Evolutionary conservation across 2,888 invertebrate species (phyloP).

Genomic region (Yponomeuta evonymella): DNA sequence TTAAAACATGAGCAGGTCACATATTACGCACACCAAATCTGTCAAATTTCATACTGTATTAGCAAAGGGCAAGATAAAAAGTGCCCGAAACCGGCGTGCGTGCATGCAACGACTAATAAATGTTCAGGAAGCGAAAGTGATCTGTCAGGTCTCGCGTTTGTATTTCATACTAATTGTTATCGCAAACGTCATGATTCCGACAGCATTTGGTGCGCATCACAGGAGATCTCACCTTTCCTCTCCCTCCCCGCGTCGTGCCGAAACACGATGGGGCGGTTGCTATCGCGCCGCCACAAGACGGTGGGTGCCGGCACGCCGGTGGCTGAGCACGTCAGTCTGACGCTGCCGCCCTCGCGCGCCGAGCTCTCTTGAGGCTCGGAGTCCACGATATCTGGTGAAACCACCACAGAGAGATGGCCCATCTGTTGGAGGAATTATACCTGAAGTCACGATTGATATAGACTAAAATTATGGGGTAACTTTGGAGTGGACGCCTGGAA

Average conservation of each 20-base stretch:
- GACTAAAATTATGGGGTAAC: no score
- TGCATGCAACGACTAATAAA: no score
- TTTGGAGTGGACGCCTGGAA: no score
- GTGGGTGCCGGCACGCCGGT: conserved; percentile 89
- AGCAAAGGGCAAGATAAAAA: no score
- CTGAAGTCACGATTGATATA: no score
- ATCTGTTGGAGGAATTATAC: conserved; percentile 71
- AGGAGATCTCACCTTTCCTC: conserved; percentile 78
- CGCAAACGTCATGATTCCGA: not conserved
- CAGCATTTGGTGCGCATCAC: no score
- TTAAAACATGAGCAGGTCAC: no score
- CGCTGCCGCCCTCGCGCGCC: conserved; percentile 86
- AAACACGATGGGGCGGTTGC: conserved; percentile 84
- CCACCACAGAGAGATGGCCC: conserved; percentile 90
- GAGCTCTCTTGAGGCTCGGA: conserved; percentile 85
- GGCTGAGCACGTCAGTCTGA: conserved; percentile 85
- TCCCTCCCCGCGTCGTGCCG: conserved; percentile 83
- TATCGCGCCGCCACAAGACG: conserved; percentile 88
- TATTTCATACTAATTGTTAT: not conserved
- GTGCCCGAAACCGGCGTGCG: no score
- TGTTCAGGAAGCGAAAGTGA: no score
- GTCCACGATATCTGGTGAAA: conserved; percentile 91
- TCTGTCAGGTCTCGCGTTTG: no score
- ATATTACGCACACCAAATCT: no score
- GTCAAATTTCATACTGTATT: no score